Evolutionary conservation across 2,113 vertebrate genomes (phyloP).

Genomic region (Hystrix brachyura): DNA sequence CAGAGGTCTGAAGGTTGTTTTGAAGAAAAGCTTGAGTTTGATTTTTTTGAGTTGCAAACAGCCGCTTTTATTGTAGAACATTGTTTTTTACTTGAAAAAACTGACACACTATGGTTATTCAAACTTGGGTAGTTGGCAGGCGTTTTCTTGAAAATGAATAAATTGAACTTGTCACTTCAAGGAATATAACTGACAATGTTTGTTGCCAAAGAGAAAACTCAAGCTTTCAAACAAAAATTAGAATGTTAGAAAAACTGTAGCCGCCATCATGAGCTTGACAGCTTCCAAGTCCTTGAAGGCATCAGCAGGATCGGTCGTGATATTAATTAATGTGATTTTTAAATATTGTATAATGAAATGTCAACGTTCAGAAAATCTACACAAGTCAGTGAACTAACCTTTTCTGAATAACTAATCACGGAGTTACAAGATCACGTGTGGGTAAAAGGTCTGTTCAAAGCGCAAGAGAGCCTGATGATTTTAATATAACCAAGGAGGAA

Average conservation of each 20-base stretch:
- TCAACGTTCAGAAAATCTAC: conserved; percentile 3
- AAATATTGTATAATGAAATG: not conserved
- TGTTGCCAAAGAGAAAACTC: conserved; percentile 68
- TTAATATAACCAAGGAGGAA: not conserved
- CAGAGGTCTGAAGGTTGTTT: not conserved
- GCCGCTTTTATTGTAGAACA: conserved; percentile 62
- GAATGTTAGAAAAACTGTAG: conserved; percentile 54
- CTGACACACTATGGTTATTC: conserved; percentile 64
- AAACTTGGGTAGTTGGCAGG: conserved; percentile 54
- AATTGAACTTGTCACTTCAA: conserved; percentile 44
- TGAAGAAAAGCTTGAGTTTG: conserved; percentile 44
- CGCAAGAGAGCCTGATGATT: not conserved
- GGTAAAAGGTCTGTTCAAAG: not conserved
- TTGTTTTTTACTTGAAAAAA: conserved; percentile 30
- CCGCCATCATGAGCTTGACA: not conserved
- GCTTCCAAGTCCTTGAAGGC: not conserved
- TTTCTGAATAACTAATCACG: conserved; percentile 21
- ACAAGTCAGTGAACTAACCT: not conserved
- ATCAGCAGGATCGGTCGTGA: not conserved
- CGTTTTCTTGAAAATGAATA: conserved; percentile 60
- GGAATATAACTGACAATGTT: conserved; percentile 59
- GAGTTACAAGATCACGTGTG: not conserved
- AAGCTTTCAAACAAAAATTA: conserved; percentile 63
- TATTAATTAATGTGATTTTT: conserved; percentile 24
- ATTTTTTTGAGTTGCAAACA: conserved; percentile 55